phyloP scores from a whole-genome alignment of 2,797 vertebrate genomes.

The Hozukius guyotensis region DNA sequence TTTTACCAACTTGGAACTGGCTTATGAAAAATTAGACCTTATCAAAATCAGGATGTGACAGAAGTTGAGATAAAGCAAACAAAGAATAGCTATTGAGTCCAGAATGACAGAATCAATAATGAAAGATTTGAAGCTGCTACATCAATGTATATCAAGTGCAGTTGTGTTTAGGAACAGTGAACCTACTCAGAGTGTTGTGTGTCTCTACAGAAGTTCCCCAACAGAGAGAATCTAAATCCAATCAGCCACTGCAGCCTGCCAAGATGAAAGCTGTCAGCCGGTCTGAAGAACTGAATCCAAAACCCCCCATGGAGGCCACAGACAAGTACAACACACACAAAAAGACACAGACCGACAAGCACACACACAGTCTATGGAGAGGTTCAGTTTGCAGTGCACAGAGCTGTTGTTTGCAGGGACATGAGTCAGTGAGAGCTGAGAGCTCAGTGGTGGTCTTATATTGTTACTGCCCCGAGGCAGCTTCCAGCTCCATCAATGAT shows the following conservation, averaged over 20 bases:
- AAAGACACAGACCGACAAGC: not conserved
- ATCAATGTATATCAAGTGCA: not conserved
- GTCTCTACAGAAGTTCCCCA: constrained; percentile 52
- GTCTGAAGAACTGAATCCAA: constrained; percentile 54
- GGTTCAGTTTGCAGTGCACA: constrained; percentile 46
- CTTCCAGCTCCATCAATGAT: constrained; percentile 64
- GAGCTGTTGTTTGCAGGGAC: constrained; percentile 29
- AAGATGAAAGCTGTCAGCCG: constrained; percentile 56
- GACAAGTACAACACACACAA: constrained; percentile 71
- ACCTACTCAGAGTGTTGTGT: constrained; percentile 33
- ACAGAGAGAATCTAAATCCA: constrained; percentile 56
- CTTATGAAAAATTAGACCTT: not conserved
- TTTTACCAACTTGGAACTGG: not conserved
- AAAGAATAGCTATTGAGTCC: not conserved
- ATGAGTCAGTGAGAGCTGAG: constrained; percentile 41
- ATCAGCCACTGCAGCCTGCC: constrained; percentile 55
- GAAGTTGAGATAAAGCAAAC: not conserved
- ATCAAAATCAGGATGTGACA: not conserved
- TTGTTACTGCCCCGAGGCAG: constrained; percentile 45
- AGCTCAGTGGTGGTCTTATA: constrained; percentile 56
- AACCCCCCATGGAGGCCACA: constrained; percentile 32
- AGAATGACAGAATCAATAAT: not conserved
- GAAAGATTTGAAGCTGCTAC: not conserved
- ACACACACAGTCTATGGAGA: not conserved
- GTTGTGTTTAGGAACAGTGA: not conserved